Base-by-base conservation (phyloP, 2,797 vertebrate species). In the Peromyscus attwateri region DNA sequence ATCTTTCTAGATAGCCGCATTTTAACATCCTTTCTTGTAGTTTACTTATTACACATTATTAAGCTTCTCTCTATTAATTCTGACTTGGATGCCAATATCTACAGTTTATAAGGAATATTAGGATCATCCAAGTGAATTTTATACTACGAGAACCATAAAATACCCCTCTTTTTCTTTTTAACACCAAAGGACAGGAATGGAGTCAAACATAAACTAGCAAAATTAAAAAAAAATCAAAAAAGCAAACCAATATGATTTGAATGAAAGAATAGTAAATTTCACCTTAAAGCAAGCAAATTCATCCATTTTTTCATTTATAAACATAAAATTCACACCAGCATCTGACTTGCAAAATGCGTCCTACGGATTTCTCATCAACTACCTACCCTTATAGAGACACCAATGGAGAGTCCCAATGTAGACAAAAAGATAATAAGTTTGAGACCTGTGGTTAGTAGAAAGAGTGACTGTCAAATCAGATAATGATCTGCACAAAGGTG, bases 371-470 rank as follows among this genome's bases (percentile, higher is more conserved):
- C 70, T 93, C 62, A 76, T 97, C 89, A 83, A 29, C 46, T 71
- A 4, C 27, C 29, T 64, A 64, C 2, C 85, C 85, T 96, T 90
- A 4, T 34, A 87, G 29, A 23, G 34, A 57, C 7, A n/a, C 68
- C 43, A 57, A 2, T 29, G 3, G 55, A 87, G 76, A 94, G n/a
- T 95, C 21, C 31, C 60, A 76, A 68, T 83, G 40, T 92, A 66
- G 52, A 83, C 73, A 70, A 82, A 94, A 97, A 90, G 46, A 97
- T 95, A 94, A 62, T 94, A 97, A 89, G 88, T 88, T 94, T 95
- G 66, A 91, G 88, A 97, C 94, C 98, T 98, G 97, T 98, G 98
- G 96, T 84, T 95, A 75, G 57, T 76, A 64, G 83, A 60, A 82
- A 95, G 46, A 12, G 19, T 79, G 89, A 95, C 73, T 97, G 95